Conservation (phyloP, 2,888 invertebrate genomes). For the Drosophila infuscata region DNA sequence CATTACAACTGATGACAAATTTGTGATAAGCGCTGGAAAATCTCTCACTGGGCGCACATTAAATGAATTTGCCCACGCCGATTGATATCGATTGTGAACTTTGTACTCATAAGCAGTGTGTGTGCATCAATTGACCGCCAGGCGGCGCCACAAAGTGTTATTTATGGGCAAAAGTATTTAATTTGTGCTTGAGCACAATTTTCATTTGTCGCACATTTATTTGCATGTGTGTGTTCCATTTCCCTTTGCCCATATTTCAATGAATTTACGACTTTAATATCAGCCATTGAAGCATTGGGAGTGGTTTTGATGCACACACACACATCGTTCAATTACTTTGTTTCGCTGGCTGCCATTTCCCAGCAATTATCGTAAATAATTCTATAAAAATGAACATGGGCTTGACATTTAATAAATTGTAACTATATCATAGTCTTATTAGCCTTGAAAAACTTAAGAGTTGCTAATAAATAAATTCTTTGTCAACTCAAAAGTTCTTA, state of each 20-base stretch:
- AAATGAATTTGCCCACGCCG: constrained; percentile 58
- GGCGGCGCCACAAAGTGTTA: constrained; percentile 63
- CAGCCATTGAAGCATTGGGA: constrained; percentile 21
- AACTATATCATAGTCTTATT: neutral
- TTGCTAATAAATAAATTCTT: neutral
- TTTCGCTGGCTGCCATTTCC: constrained; percentile 43
- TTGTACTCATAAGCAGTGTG: constrained; percentile 37
- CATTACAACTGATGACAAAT: constrained; percentile 78
- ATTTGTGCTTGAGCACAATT: constrained; percentile 19
- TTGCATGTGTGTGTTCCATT: constrained; percentile 45
- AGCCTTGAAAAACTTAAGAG: constrained; percentile 10
- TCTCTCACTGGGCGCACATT: constrained; percentile 55
- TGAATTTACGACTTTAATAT: constrained; percentile 68
- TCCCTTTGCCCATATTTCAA: constrained; percentile 49
- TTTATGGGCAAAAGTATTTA: constrained; percentile 44
- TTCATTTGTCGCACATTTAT: constrained; percentile 48
- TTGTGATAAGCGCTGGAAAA: constrained; percentile 70
- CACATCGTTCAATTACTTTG: constrained; percentile 60
- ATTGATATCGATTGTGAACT: constrained; percentile 44
- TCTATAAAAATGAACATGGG: constrained; percentile 25
- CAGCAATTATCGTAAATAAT: constrained; percentile 55
- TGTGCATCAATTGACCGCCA: constrained; percentile 45
- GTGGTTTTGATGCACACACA: constrained; percentile 47
- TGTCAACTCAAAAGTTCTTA: neutral
- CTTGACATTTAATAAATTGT: constrained; percentile 16